Evolutionary conservation across 2,888 invertebrate genomes (phyloP).

Genomic region (Philereme transversata): DNA sequence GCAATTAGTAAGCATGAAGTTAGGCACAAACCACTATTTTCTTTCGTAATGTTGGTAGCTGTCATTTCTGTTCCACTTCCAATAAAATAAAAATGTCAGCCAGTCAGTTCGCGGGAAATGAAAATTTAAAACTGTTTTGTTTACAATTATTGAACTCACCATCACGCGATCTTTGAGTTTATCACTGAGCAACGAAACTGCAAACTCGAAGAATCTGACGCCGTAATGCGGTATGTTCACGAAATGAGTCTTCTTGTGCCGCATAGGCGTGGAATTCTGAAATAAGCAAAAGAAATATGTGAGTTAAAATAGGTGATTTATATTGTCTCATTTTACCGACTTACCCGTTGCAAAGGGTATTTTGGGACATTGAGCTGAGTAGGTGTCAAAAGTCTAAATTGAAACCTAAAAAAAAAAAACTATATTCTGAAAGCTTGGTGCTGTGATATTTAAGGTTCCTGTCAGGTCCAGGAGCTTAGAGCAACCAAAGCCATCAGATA

Average conservation of each 20-base stretch:
- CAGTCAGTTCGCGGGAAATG: constrained; percentile 10
- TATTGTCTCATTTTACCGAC: no score
- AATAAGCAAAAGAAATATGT: constrained; percentile 45
- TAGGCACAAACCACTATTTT: constrained; percentile 1
- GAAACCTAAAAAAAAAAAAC: no score
- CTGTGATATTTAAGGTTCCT: no score
- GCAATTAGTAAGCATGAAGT: constrained; percentile 12
- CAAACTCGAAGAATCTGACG: constrained; percentile 92
- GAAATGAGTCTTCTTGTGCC: constrained; percentile 95
- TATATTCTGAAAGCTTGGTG: no score
- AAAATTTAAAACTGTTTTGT: background rate
- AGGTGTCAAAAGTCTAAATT: no score
- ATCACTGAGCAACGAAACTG: constrained; percentile 91
- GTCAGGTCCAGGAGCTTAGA: no score
- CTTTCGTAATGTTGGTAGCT: constrained; percentile 8
- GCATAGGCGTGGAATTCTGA: constrained; percentile 94
- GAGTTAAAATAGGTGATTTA: background rate
- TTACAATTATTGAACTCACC: constrained; percentile 75
- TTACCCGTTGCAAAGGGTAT: no score
- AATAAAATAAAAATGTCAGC: background rate
- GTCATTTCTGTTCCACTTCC: background rate
- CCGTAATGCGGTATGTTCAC: constrained; percentile 93
- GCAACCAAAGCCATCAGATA: no score
- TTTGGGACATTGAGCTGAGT: no score
- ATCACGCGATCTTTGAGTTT: constrained; percentile 92